Base-by-base conservation (phyloP, 2,888 invertebrate genomes). In the Julus scandinavius region DNA sequence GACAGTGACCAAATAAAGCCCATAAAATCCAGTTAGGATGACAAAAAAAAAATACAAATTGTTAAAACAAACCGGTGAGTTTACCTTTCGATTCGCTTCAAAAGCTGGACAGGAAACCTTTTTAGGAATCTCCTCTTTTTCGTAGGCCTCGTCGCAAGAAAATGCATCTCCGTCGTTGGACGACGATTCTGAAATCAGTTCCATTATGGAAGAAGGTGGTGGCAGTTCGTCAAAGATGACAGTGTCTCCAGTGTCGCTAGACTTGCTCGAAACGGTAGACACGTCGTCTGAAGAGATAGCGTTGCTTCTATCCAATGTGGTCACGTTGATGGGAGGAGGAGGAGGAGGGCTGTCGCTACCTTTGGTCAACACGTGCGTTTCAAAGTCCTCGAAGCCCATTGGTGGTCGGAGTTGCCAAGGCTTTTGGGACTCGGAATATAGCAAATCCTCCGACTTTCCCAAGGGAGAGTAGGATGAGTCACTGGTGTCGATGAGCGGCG, bases 391-490 rank as follows among this genome's bases (percentile, higher is more conserved):
- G 54, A 89, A 89, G 38, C 85, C 89, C 15, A 41, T 29, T 7
- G 89, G 89, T n/a, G 89, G 89, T 3, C 88, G 45, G 17, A 88
- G n/a, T 13, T 29, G 80, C 29, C 50, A 86, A 13, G 54, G 13
- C 41, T 58, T 86, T 4, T 88, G 63, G 20, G 45, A 80, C 40
- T 20, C 50, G 1, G 50, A 15, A 87, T 88, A 87, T 80, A 72
- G 83, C 1, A 29, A 41, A 45, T 84, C 38, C 11, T 49, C 89
- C 2, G 89, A 88, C 41, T 90, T 89, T 87, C 88, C 89, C 45
- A 87, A 88, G 83, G 89, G 93, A 91, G 89, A 93, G 92, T 90
- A 91, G 88, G 90, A 80, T 11, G 72, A n/a, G 93, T 92, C 89
- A 86, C 45, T 87, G 87, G 84, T 87, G 54, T 86, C 88, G 38